A percentile compares a stretch with the other conserved stretches of the same genome.
phyloP scores from a whole-genome alignment of 2,888 invertebrate species.

The Heliconius charithonia region DNA sequence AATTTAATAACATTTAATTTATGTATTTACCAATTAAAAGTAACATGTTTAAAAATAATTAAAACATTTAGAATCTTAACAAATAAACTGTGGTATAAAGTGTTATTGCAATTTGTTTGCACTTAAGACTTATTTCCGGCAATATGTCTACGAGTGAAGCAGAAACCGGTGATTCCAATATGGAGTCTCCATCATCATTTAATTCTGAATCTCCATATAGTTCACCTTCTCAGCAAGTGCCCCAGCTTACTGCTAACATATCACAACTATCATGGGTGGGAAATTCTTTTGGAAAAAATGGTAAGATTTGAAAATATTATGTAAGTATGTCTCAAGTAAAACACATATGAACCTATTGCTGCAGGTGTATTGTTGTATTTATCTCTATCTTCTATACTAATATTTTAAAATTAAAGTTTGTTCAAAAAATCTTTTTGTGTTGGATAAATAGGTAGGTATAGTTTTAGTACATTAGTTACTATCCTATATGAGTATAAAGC shows the following conservation, averaged over 20 bases:
- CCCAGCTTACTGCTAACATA: constrained; percentile 65
- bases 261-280: constrained; percentile 65
- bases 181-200: constrained; percentile 62
- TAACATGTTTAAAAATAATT: background rate
- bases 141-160: constrained; percentile 64
- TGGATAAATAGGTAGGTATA: too few species aligned
- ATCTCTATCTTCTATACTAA: background rate
- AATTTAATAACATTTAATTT: background rate
- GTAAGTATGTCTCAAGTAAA: background rate
- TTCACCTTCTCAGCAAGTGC: constrained; percentile 74
- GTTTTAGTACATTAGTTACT: too few species aligned
- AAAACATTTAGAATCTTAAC: background rate
- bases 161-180: constrained; percentile 66
- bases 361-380: background rate
- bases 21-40: background rate
- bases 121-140: background rate
- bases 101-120: background rate
- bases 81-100: background rate
- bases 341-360: background rate
- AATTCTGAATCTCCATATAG: constrained; percentile 62
- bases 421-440: too few species aligned
- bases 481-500: too few species aligned
- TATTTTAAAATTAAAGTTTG: too few species aligned
- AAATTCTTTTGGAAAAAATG: constrained; percentile 43
- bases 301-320: constrained; percentile 27